Evolutionary conservation across 2,797 vertebrate species (phyloP).

Genomic region (Alcedo quadribrachys): DNA sequence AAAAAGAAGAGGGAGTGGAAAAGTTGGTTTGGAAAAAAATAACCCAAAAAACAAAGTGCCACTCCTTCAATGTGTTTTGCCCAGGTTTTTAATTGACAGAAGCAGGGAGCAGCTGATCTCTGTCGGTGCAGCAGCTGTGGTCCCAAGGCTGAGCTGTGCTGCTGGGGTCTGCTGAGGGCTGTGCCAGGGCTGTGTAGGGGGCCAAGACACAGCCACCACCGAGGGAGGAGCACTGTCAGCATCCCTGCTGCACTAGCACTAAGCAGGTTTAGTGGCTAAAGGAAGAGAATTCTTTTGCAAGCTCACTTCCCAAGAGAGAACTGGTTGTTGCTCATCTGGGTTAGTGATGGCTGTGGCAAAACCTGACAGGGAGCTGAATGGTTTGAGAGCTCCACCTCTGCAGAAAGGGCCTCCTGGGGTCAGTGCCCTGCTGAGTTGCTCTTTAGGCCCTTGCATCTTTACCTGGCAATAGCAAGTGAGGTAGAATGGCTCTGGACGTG

Average conservation of each 20-base stretch:
- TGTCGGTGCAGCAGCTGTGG: background rate
- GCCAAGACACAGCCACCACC: rapidly evolving
- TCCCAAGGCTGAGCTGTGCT: background rate
- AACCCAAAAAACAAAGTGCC: rapidly evolving
- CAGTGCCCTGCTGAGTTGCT: background rate
- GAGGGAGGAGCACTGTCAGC: background rate
- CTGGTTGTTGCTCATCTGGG: background rate
- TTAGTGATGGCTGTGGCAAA: background rate
- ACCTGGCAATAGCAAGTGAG: rapidly evolving
- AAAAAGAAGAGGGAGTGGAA: background rate
- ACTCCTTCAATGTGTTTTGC: background rate
- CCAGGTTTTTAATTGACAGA: too few relatives aligned
- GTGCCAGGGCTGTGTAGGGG: rapidly evolving
- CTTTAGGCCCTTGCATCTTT: background rate
- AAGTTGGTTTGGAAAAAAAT: background rate
- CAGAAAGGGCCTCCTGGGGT: background rate
- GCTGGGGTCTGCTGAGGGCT: background rate
- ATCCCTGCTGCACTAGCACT: background rate
- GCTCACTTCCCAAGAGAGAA: background rate
- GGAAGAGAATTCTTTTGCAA: background rate
- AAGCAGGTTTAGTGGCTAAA: background rate
- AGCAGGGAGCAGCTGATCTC: background rate
- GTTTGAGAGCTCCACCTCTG: background rate
- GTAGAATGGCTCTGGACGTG: background rate
- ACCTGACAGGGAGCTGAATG: background rate